phyloP scores from a whole-genome alignment of 1,140 invertebrate species.

The Plectus sambesii region DNA sequence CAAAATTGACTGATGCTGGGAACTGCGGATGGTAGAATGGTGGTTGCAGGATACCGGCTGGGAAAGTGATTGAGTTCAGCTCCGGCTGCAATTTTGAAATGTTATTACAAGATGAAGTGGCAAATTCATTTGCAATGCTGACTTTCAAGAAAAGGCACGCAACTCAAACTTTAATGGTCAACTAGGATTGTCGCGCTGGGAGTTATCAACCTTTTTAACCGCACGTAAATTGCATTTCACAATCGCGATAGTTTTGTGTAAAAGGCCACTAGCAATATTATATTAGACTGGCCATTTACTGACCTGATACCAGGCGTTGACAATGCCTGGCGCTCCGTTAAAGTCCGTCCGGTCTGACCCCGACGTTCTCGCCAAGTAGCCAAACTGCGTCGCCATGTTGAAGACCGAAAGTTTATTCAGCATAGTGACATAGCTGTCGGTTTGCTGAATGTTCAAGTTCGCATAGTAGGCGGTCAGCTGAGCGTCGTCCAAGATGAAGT shows the following conservation, averaged over 20 bases:
- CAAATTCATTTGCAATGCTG: too few relatives aligned
- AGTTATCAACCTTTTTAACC: too few relatives aligned
- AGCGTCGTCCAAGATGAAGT: slow-evolving; percentile 31
- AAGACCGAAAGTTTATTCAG: slow-evolving; percentile 13
- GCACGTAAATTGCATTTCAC: too few relatives aligned
- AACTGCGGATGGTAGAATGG: slow-evolving; percentile 34
- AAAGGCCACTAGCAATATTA: too few relatives aligned
- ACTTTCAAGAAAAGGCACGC: too few relatives aligned
- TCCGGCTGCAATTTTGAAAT: slow-evolving; percentile 20
- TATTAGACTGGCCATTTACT: slow-evolving; percentile 46
- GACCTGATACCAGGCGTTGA: slow-evolving; percentile 22
- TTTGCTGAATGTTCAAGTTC: slow-evolving; percentile 12
- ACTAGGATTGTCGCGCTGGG: too few relatives aligned
- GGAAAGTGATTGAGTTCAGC: slow-evolving; percentile 33
- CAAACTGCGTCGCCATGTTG: slow-evolving; percentile 16
- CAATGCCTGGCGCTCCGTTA: slow-evolving; percentile 13
- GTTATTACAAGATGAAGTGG: too few relatives aligned
- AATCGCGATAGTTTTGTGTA: too few relatives aligned
- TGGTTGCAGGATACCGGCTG: slow-evolving; percentile 29
- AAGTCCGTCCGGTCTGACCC: slow-evolving; percentile 16
- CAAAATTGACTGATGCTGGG: slow-evolving; percentile 46
- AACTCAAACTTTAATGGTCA: too few relatives aligned
- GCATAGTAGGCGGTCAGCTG: slow-evolving; percentile 28
- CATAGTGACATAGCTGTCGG: slow-evolving; percentile 24
- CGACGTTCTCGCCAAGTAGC: slow-evolving; percentile 15